Percentiles rank a stretch among this genome's conserved stretches.
These are phyloP conservation scores for Littorina saxatilis DNA, from an alignment of 1,140 invertebrate species.

Conservation along the genomic window DNA sequence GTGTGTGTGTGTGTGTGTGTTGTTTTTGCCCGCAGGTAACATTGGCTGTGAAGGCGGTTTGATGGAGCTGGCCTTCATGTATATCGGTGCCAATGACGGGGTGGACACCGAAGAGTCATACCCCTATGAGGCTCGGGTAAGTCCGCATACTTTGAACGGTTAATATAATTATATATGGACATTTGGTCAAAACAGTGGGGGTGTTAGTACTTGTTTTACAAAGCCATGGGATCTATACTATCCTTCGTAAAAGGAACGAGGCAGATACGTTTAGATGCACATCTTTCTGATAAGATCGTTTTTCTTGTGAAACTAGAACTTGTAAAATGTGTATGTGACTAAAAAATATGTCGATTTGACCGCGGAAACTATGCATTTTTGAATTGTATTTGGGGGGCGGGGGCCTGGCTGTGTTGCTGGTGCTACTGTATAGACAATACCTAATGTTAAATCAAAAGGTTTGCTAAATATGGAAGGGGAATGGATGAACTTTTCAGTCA, in stretches of 20 bases:
- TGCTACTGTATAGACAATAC: too few species aligned
- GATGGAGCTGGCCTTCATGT: conserved; percentile 92
- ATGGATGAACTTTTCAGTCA: too few species aligned
- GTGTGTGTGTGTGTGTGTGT: too few species aligned
- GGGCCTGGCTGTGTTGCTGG: too few species aligned
- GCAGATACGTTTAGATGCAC: too few species aligned
- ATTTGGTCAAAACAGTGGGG: neutral
- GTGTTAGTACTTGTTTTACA: neutral
- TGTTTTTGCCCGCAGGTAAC: conserved; percentile 82
- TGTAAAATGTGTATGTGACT: neutral
- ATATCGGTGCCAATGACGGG: conserved; percentile 91
- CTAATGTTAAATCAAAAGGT: too few species aligned
- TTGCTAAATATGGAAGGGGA: too few species aligned
- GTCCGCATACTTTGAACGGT: neutral
- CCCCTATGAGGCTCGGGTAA: conserved; percentile 64
- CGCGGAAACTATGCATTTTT: too few species aligned
- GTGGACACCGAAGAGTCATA: conserved; percentile 92
- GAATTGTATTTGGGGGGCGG: too few species aligned
- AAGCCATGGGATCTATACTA: neutral
- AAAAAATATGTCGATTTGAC: too few species aligned
- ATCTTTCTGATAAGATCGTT: too few species aligned
- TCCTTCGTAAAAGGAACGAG: neutral
- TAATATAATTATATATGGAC: neutral
- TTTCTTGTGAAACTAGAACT: neutral
- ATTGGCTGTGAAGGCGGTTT: conserved; percentile 96